Percentiles rank a stretch among this genome's conserved stretches.
phyloP scores from a whole-genome alignment of 2,113 vertebrate species.

The Rousettus leschenaultii region DNA sequence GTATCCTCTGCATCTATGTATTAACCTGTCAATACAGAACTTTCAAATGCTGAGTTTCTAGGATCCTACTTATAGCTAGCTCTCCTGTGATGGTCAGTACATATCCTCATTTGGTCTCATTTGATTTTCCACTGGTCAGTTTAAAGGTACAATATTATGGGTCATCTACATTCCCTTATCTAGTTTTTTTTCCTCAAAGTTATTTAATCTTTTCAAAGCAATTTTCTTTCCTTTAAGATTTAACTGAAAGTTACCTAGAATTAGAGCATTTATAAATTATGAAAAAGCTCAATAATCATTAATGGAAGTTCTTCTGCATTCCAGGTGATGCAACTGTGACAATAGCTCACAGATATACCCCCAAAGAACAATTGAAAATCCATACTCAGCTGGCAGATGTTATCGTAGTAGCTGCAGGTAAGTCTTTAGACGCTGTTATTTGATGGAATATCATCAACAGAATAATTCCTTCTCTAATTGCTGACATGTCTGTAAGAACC shows the following conservation, averaged over 20 bases:
- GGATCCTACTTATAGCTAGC: background rate
- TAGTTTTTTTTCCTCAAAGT: background rate
- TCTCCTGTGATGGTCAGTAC: background rate
- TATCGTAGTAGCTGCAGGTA: slow-evolving; percentile 91
- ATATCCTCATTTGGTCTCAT: background rate
- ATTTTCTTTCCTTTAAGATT: background rate
- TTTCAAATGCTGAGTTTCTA: background rate
- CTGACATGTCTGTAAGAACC: background rate
- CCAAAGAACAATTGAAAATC: slow-evolving; percentile 88
- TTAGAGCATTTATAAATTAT: background rate
- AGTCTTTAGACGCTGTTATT: background rate
- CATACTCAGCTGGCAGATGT: slow-evolving; percentile 88
- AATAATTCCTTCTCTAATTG: background rate
- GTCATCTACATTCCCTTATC: background rate
- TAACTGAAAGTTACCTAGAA: background rate
- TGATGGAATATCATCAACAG: background rate
- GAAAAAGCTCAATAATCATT: background rate
- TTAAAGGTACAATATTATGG: background rate
- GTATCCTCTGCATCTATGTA: background rate
- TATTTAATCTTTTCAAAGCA: background rate
- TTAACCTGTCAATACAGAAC: background rate
- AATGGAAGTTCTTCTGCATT: slow-evolving; percentile 40
- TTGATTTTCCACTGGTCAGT: background rate
- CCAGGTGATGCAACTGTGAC: slow-evolving; percentile 95
- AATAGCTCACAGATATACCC: slow-evolving; percentile 91